Evolutionary conservation across 1,140 invertebrate species (phyloP).

Genomic region (Elymnias hypermnestra): DNA sequence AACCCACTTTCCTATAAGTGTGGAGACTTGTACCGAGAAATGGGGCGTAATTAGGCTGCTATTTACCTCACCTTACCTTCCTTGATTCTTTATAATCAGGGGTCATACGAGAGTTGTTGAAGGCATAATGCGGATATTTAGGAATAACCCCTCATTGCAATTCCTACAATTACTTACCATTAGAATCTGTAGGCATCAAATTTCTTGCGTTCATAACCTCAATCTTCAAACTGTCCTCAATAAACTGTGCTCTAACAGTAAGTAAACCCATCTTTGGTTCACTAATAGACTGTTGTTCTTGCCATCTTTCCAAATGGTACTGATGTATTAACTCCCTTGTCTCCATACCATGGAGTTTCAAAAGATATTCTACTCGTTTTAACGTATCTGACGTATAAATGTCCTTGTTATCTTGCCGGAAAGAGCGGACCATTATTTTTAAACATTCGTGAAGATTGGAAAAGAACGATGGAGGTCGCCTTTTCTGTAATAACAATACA

Average conservation of each 20-base stretch:
- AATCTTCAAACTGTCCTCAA: conserved; percentile 78
- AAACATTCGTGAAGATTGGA: conserved; percentile 91
- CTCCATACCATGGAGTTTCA: conserved; percentile 90
- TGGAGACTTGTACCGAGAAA: too few species aligned
- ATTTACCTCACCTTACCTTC: too few species aligned
- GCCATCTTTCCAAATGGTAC: conserved; percentile 85
- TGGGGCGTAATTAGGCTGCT: too few species aligned
- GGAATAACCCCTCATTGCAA: too few species aligned
- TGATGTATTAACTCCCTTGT: conserved; percentile 91
- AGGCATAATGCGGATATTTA: too few species aligned
- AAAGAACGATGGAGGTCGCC: conserved; percentile 91
- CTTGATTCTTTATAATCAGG: too few species aligned
- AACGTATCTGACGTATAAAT: conserved; percentile 77
- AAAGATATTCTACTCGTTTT: conserved; percentile 80
- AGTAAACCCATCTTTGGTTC: conserved; percentile 82
- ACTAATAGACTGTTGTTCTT: conserved; percentile 79
- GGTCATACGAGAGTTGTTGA: too few species aligned
- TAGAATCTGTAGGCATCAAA: conserved; percentile 90
- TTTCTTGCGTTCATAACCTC: conserved; percentile 94
- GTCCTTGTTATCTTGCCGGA: conserved; percentile 83
- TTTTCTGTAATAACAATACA: conserved; percentile 77
- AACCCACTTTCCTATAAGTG: too few species aligned
- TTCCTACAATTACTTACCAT: conserved; percentile 78
- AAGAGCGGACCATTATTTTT: conserved; percentile 89
- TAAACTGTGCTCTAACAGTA: conserved; percentile 82